phyloP scores from a whole-genome alignment of 2,888 invertebrate species.

The Entomobrya proxima region DNA sequence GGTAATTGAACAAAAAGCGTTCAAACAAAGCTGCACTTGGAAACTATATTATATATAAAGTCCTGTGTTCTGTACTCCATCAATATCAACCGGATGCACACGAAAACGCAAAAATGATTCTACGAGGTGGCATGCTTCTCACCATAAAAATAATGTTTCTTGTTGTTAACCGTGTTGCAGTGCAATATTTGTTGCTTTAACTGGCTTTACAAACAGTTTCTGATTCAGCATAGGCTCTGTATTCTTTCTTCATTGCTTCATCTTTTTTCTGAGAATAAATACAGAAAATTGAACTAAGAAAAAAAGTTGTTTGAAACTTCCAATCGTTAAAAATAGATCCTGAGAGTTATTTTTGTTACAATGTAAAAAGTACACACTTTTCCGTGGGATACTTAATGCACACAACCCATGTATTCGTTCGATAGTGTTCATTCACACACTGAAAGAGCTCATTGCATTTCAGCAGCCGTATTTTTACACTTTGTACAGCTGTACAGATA shows the following conservation, averaged over 20 bases:
- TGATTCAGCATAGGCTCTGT: not conserved
- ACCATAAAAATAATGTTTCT: conserved; percentile 17
- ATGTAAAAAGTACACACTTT: conserved; percentile 33
- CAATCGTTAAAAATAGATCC: conserved; percentile 58
- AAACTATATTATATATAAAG: too few relatives aligned
- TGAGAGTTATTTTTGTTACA: conserved; percentile 52
- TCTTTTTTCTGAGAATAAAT: conserved; percentile 28
- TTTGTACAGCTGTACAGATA: not conserved
- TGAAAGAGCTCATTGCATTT: not conserved
- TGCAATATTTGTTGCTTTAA: conserved; percentile 5
- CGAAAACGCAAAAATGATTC: not conserved
- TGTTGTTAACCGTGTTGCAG: not conserved
- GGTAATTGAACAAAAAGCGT: too few relatives aligned
- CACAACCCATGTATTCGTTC: not conserved
- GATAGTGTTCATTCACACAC: conserved; percentile 36
- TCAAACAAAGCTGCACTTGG: too few relatives aligned
- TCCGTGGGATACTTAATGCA: conserved; percentile 23
- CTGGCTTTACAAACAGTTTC: not conserved
- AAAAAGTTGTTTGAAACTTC: conserved; percentile 54
- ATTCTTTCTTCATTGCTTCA: not conserved
- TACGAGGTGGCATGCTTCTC: conserved; percentile 37
- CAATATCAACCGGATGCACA: conserved; percentile 31
- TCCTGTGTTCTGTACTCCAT: not conserved
- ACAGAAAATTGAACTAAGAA: not conserved
- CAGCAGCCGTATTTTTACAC: not conserved